Percentiles rank a stretch among this genome's conserved stretches.
These are phyloP conservation scores for Epinotia nisella DNA, from an alignment of 2,888 invertebrate genomes.

Conservation along the genomic window DNA sequence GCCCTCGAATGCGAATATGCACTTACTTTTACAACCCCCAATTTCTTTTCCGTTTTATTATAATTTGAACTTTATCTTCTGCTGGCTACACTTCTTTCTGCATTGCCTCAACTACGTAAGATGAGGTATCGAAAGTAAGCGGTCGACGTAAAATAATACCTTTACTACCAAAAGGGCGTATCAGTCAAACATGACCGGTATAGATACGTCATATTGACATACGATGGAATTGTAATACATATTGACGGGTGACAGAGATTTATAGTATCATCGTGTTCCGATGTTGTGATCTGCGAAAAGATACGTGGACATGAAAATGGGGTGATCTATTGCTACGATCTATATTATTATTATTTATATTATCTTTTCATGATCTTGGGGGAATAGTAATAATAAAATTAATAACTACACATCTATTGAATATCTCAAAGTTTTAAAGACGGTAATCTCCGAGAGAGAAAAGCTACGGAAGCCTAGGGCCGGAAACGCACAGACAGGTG, in stretches of 20 bases:
- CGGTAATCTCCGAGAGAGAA: too few species aligned
- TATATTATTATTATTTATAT: not conserved
- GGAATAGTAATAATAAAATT: too few species aligned
- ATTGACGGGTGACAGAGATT: conserved; percentile 37
- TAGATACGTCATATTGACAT: conserved; percentile 9
- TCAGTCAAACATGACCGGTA: not conserved
- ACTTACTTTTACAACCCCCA: conserved; percentile 11
- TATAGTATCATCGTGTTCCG: conserved; percentile 34
- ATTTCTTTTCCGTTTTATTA: not conserved
- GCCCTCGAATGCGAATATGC: conserved; percentile 14
- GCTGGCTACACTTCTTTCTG: not conserved
- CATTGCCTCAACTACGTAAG: not conserved
- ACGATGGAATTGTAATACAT: conserved; percentile 5
- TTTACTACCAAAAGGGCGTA: not conserved
- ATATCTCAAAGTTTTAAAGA: too few species aligned
- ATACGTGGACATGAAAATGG: conserved; percentile 16
- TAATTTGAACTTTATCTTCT: not conserved
- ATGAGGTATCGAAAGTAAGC: conserved; percentile 13
- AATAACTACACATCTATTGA: too few species aligned
- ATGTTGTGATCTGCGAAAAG: conserved; percentile 29
- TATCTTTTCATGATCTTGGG: too few species aligned
- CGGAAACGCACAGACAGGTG: too few species aligned
- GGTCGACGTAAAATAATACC: not conserved
- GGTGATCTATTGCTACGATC: not conserved
- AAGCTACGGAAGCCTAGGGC: too few species aligned